These are phyloP conservation scores for Scomberomorus guttatus DNA, from an alignment of 2,797 vertebrate species.

Conservation along the genomic window DNA sequence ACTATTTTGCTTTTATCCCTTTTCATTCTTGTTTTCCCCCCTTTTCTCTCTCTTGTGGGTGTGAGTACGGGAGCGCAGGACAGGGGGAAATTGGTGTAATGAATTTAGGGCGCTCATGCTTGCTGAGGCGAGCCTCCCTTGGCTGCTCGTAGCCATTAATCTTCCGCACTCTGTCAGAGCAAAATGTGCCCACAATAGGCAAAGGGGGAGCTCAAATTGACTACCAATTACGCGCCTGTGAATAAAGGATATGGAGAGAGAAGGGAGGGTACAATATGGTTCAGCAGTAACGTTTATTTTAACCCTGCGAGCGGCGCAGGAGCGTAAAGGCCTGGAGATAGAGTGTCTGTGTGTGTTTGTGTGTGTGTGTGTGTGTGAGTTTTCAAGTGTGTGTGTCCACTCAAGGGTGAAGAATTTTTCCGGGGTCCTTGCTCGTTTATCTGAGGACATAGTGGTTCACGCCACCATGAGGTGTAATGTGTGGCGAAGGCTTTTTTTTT, in stretches of 20 bases:
- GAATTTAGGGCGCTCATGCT: constrained; percentile 91
- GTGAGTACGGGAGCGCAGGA: constrained; percentile 78
- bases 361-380: constrained; percentile 16
- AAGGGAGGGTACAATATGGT: constrained; percentile 84
- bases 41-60: constrained; percentile 61
- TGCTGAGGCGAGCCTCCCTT: constrained; percentile 87
- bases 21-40: constrained; percentile 61
- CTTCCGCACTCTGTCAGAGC: constrained; percentile 92
- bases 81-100: constrained; percentile 91
- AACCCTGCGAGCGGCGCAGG: constrained; percentile 79
- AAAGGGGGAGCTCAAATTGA: constrained; percentile 90
- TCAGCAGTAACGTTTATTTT: constrained; percentile 86
- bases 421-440: constrained; percentile 54
- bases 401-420: constrained; percentile 61
- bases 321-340: constrained; percentile 71
- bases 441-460: constrained; percentile 51
- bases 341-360: constrained; percentile 42
- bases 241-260: constrained; percentile 88
- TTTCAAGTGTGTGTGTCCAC: constrained; percentile 25
- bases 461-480: constrained; percentile 36
- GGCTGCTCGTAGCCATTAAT: constrained; percentile 89
- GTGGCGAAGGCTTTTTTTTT: constrained; percentile 1
- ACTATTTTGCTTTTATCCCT: constrained; percentile 75
- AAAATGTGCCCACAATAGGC: constrained; percentile 89
- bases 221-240: constrained; percentile 92